Percentiles rank a stretch among this genome's conserved stretches.
phyloP scores from a whole-genome alignment of 2,888 invertebrate species.

The Shargacucullia verbasci region DNA sequence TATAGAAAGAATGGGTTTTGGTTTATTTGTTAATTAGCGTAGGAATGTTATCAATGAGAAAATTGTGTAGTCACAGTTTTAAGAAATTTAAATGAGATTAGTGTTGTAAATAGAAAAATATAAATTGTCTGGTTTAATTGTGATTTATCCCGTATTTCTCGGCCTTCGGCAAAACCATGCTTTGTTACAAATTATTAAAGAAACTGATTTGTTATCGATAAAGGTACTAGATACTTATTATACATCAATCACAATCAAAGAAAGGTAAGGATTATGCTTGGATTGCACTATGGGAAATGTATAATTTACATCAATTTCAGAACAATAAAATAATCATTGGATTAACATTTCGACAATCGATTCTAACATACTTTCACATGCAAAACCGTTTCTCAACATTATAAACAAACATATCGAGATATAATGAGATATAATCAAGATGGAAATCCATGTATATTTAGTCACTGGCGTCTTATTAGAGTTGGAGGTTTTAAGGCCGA shows the following conservation, averaged over 20 bases:
- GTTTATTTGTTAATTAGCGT: slow-evolving; percentile 1
- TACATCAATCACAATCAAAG: slow-evolving; percentile 11
- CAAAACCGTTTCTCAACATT: slow-evolving; percentile 57
- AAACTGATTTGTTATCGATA: neutral
- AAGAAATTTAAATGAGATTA: neutral
- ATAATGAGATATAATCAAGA: slow-evolving; percentile 79
- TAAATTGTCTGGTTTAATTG: no score
- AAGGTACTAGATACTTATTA: slow-evolving; percentile 3
- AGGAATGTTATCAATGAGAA: neutral
- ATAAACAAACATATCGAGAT: slow-evolving; percentile 69
- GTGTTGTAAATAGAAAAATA: no score
- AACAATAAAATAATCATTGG: slow-evolving; percentile 49
- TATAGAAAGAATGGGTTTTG: neutral
- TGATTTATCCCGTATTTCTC: no score
- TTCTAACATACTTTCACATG: slow-evolving; percentile 57
- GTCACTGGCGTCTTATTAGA: slow-evolving; percentile 28
- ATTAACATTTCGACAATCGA: slow-evolving; percentile 55
- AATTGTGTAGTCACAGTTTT: neutral
- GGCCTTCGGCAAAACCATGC: no score
- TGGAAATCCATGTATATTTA: slow-evolving; percentile 65
- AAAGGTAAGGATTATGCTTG: slow-evolving; percentile 3
- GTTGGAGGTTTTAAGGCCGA: slow-evolving; percentile 9
- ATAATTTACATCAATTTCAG: slow-evolving; percentile 44
- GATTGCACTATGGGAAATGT: slow-evolving; percentile 11
- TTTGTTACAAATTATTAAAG: no score